Conservation (phyloP, 2,888 invertebrate genomes). For the Dorcus hopei region DNA sequence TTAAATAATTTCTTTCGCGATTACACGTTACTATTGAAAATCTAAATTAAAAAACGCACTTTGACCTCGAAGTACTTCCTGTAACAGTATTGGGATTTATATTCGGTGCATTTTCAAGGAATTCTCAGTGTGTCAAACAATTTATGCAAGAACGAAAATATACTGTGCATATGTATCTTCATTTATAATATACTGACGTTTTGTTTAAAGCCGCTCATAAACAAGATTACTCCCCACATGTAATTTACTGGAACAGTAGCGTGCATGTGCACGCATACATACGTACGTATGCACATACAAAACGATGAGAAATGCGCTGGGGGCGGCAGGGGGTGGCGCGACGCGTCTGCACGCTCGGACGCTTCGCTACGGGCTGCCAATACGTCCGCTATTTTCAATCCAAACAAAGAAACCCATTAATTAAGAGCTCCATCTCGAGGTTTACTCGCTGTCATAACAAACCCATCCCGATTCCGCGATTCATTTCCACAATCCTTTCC, state of each 20-base stretch:
- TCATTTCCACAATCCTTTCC: slow-evolving; percentile 6
- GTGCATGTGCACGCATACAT: background rate
- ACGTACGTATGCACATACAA: background rate
- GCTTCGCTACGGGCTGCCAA: slow-evolving; percentile 42
- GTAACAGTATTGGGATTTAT: too few relatives aligned
- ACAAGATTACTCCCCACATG: slow-evolving; percentile 15
- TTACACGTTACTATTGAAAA: too few relatives aligned
- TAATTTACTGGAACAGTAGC: slow-evolving; percentile 8
- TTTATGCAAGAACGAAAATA: too few relatives aligned
- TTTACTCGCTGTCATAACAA: slow-evolving; percentile 46
- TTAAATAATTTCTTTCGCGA: too few relatives aligned
- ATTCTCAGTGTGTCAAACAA: too few relatives aligned
- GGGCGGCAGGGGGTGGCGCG: slow-evolving; percentile 32
- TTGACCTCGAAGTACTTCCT: too few relatives aligned
- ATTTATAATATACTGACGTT: slow-evolving; percentile 20
- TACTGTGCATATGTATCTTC: slow-evolving; percentile 13
- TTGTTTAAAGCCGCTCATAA: slow-evolving; percentile 19
- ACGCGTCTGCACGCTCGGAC: slow-evolving; percentile 42
- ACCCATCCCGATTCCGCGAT: slow-evolving; percentile 32
- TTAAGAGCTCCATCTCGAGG: slow-evolving; percentile 49
- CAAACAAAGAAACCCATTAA: slow-evolving; percentile 51
- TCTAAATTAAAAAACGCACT: too few relatives aligned
- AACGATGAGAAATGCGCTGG: slow-evolving; percentile 12
- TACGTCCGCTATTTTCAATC: slow-evolving; percentile 47
- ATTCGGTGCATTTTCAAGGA: too few relatives aligned